A percentile compares a stretch with the other conserved stretches of the same genome.
phyloP scores from a whole-genome alignment of 2,113 vertebrate species.

The Brachypodius melanocephalos region DNA sequence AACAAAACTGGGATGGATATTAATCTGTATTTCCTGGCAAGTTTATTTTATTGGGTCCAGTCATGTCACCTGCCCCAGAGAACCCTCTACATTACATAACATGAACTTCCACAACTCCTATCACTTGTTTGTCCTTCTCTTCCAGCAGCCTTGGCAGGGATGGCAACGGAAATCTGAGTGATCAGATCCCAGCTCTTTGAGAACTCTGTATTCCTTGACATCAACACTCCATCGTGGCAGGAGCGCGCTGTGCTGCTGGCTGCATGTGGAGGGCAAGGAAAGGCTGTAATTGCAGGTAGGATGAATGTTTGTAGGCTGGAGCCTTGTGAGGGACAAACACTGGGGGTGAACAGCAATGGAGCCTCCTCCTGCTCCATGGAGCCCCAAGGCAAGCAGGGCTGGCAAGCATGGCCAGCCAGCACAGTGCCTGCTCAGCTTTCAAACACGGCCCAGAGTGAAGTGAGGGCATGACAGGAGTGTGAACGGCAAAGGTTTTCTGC shows the following conservation, averaged over 20 bases:
- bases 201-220: neutral
- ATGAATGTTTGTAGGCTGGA: neutral
- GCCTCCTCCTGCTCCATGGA: neutral
- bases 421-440: neutral
- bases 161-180: neutral
- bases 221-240: rapidly evolving
- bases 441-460: neutral
- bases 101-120: neutral
- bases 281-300: neutral
- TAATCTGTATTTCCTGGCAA: neutral
- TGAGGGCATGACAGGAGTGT: neutral
- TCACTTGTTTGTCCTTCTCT: neutral
- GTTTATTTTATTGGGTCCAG: neutral
- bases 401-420: neutral
- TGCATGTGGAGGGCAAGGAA: neutral
- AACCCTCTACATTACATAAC: neutral
- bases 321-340: neutral
- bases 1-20: neutral
- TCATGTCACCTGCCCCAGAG: neutral
- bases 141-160: neutral
- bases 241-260: neutral
- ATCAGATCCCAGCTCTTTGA: neutral
- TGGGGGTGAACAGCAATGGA: neutral
- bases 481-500: neutral
- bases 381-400: neutral